phyloP scores from a whole-genome alignment of 1,140 invertebrate species.

The Drosophila saltans region DNA sequence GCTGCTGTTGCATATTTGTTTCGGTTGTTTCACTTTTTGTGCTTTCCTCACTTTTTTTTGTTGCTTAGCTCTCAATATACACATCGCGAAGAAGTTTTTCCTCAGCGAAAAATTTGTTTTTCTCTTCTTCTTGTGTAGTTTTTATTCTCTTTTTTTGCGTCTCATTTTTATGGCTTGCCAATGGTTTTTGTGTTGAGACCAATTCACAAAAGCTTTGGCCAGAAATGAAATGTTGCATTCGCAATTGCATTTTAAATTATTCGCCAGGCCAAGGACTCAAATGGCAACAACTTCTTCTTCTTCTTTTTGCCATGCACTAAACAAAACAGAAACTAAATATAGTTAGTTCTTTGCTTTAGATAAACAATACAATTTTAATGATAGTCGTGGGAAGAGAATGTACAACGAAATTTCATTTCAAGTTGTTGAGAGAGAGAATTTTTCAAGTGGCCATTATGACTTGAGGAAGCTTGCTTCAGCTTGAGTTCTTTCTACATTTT shows the following conservation, averaged over 20 bases:
- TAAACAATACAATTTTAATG: constrained; percentile 9
- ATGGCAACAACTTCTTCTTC: not conserved
- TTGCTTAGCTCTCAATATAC: constrained; percentile 36
- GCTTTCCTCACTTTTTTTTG: constrained; percentile 23
- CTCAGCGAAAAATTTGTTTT: constrained; percentile 27
- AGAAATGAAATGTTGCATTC: constrained; percentile 65
- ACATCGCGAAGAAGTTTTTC: constrained; percentile 44
- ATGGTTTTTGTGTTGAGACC: constrained; percentile 64
- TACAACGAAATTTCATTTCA: too few species aligned
- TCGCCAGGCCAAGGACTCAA: not conserved
- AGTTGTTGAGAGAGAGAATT: too few species aligned
- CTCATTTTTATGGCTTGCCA: constrained; percentile 67
- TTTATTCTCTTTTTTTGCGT: constrained; percentile 38
- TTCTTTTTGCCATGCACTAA: not conserved
- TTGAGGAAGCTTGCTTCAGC: too few species aligned
- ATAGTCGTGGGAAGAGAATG: not conserved
- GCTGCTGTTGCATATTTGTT: constrained; percentile 44
- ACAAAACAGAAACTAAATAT: not conserved
- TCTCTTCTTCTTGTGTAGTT: constrained; percentile 1
- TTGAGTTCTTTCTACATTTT: too few species aligned
- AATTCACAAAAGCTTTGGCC: constrained; percentile 71
- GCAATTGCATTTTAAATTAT: constrained; percentile 68
- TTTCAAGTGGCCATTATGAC: too few species aligned
- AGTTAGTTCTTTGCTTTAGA: not conserved
- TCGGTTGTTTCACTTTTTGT: constrained; percentile 44